These are phyloP conservation scores for Oreotrochilus melanogaster DNA, from an alignment of 2,113 vertebrate species.

Conservation along the genomic window DNA sequence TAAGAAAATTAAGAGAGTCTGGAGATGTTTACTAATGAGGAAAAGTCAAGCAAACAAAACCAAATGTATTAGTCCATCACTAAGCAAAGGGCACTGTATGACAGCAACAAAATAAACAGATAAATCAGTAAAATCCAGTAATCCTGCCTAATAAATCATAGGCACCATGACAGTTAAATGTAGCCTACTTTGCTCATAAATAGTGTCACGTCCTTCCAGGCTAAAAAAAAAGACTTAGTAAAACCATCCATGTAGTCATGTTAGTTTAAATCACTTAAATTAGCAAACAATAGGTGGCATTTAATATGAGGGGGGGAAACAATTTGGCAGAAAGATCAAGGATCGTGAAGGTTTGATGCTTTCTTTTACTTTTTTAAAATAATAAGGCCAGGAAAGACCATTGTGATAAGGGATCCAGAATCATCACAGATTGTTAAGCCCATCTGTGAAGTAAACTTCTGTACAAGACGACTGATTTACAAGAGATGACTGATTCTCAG, in stretches of 20 bases:
- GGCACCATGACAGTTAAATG: constrained; percentile 24
- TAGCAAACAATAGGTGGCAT: background rate
- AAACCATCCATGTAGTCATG: background rate
- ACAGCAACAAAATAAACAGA: constrained; percentile 65
- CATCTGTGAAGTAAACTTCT: background rate
- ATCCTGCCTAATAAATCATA: constrained; percentile 58
- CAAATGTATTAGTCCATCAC: constrained; percentile 39
- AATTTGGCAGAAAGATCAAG: background rate
- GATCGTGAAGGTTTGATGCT: background rate
- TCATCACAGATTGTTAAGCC: background rate
- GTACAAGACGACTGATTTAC: background rate
- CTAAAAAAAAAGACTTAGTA: background rate
- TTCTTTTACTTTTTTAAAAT: background rate
- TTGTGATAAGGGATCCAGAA: background rate
- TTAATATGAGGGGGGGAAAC: background rate
- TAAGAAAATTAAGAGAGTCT: constrained; percentile 44
- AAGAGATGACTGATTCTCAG: background rate
- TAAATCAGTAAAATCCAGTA: constrained; percentile 56
- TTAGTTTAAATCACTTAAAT: background rate
- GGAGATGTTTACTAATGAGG: constrained; percentile 42
- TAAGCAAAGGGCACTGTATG: constrained; percentile 48
- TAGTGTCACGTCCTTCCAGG: background rate
- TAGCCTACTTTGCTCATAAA: constrained; percentile 8
- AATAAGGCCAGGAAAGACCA: background rate
- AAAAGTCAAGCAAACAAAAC: constrained; percentile 27